Conservation (phyloP, 2,797 vertebrate genomes). For the Clangula hyemalis region DNA sequence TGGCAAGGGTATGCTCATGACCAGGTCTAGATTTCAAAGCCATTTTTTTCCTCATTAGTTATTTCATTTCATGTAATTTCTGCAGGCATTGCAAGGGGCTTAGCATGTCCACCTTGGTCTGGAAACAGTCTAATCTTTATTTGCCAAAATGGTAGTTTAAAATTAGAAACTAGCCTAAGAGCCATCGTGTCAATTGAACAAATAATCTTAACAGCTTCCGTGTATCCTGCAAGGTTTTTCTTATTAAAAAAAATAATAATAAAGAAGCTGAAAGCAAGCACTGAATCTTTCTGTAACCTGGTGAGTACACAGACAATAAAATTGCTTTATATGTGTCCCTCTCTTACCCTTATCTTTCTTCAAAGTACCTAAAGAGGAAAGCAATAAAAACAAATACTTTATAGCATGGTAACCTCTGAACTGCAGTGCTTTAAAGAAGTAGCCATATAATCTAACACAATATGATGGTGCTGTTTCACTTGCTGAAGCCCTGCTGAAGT, state of each 20-base stretch:
- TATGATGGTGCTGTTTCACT: not conserved
- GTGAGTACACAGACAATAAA: not conserved
- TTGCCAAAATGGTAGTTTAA: constrained; percentile 6
- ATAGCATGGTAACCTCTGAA: not conserved
- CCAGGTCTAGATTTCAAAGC: not conserved
- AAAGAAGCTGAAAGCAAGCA: not conserved
- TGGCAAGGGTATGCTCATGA: not conserved
- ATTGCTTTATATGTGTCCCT: not conserved
- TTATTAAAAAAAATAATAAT: constrained; percentile 16
- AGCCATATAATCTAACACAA: not conserved
- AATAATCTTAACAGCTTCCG: constrained; percentile 5
- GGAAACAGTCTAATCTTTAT: constrained; percentile 17
- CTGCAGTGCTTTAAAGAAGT: not conserved
- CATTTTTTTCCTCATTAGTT: constrained; percentile 24
- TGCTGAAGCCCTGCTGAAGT: not conserved
- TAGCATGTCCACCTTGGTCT: not conserved
- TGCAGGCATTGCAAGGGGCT: not conserved
- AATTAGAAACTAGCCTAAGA: constrained; percentile 18
- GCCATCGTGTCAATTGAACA: constrained; percentile 10
- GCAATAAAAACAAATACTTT: constrained; percentile 12
- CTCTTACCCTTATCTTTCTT: constrained; percentile 3
- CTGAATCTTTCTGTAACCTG: not conserved
- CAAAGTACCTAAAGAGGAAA: not conserved
- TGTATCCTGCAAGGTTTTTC: constrained; percentile 3
- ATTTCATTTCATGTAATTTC: not conserved